Base-by-base conservation (phyloP, 2,113 vertebrate species). In the Mustela nigripes region DNA sequence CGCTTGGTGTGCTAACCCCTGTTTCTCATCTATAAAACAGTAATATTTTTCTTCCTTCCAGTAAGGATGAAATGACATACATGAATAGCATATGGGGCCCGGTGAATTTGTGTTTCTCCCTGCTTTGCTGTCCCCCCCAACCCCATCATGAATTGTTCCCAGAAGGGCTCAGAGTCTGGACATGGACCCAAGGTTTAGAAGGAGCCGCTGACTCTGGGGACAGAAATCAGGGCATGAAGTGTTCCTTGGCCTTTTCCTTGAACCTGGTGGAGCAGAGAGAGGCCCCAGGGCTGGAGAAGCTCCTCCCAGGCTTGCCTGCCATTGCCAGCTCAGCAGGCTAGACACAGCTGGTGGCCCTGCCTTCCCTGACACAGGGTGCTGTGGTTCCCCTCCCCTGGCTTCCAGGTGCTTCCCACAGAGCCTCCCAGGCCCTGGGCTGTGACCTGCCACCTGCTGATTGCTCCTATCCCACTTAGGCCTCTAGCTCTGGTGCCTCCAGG, bases 321-420 rank as follows among this genome's bases (percentile, higher is more conserved):
- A 7, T 0, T 14, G 26, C 45, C 45, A 39, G 45, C 31, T 18
- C 6, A 9, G 42, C 58, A 36, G 58, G 56, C 14, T 9, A 39
- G 36, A 48, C 3, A 1, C 1, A 0, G 11, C 80, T 50, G 58
- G n/a, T 4, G 0, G 45, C 22, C 21, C n/a, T 4, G 16, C 4
- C 76, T 33, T 45, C 62, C 88, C 26, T 65, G n/a, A 21, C 24
- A 12, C 65, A 4, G 53, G 22, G 56, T 4, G 31, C 67, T 45
- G 33, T 56, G 42, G 42, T 10, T 36, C 22, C 53, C 78, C 14
- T 14, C n/a, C 7, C n/a, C 21, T 10, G 74, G 22, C 78, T n/a
- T 65, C 81, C 73, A 56, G 63, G 12, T 50, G 58, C 60, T 82
- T 63, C 62, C 14, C 1, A 3, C 0, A 1, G 16, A 94, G n/a